phyloP scores from a whole-genome alignment of 2,797 vertebrate genomes.

The Eulemur coronatus region DNA sequence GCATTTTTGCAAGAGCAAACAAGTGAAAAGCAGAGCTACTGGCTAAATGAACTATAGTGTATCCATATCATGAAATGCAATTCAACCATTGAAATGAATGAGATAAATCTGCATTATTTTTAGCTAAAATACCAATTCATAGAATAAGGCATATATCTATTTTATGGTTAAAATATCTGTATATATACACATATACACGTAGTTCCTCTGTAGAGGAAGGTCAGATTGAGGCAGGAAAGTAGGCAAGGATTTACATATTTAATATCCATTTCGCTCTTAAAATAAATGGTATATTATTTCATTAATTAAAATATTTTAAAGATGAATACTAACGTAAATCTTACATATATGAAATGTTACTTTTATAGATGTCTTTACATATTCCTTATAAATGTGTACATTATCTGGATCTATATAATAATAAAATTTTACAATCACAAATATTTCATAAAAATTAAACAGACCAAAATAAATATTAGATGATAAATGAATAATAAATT shows the following conservation, averaged over 20 bases:
- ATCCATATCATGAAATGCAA: background rate
- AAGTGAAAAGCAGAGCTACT: background rate
- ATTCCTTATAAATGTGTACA: background rate
- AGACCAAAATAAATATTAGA: background rate
- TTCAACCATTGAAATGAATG: background rate
- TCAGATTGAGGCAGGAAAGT: background rate
- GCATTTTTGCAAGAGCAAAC: background rate
- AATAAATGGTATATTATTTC: background rate
- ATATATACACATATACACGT: accelerated
- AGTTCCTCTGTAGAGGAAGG: background rate
- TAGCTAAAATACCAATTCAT: background rate
- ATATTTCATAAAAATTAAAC: background rate
- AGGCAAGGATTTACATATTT: background rate
- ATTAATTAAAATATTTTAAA: background rate
- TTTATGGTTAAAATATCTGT: background rate
- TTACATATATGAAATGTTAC: background rate
- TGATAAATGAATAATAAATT: background rate
- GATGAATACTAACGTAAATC: background rate
- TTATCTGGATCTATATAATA: background rate
- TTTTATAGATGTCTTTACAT: background rate
- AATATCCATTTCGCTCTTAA: background rate
- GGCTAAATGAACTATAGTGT: background rate
- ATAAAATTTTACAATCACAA: background rate
- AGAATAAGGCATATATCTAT: background rate
- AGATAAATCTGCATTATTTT: background rate